Base-by-base conservation (phyloP, 1,140 invertebrate genomes). In the Theocolax elegans region DNA sequence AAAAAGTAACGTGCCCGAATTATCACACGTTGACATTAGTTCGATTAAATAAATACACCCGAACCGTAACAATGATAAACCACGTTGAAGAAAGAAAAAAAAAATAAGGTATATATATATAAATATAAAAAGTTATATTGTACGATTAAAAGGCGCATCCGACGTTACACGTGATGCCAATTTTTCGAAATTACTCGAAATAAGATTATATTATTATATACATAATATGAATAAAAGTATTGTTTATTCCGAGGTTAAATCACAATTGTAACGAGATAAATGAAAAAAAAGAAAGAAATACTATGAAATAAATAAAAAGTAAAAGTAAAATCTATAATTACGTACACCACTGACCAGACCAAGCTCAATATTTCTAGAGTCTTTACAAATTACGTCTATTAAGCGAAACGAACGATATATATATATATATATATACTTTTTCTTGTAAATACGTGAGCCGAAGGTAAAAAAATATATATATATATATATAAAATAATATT, bases 351-450 rank as follows among this genome's bases (percentile, higher is more conserved):
- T 83, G 83, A 86, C 83, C 81, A 85, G 82, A 85, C 81, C 82
- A 85, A 86, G 83, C 83, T 85, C 83, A 85, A 85, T 84, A 86
- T 85, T 85, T 85, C 81, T 85, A 85, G 81, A 84, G 78, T 84
- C 81, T 85, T 85, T 83, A 83, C 79, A 85, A 84, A 79, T 80
- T 75, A 79, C 66, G 74, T 75, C 74, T 79, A 75, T 79, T 81
- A 81, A 82, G 77, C 72, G n/a, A 76, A 67, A 78, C 75, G 78
- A 80, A 81, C 81, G 74, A 80, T 68, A 80, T 79, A 73, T 76
- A 66, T 75, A 73, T 78, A 75, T 42, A 76, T 75, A 78, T 59
- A 42, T 25, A 63, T 51, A 60, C 9, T 49, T 63, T 23, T n/a
- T 38, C 8, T 29, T 72, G 71, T 72, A 72, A 67, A 72, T 72